phyloP scores from a whole-genome alignment of 2,113 vertebrate genomes.

The Psilopsiagon aurifrons region DNA sequence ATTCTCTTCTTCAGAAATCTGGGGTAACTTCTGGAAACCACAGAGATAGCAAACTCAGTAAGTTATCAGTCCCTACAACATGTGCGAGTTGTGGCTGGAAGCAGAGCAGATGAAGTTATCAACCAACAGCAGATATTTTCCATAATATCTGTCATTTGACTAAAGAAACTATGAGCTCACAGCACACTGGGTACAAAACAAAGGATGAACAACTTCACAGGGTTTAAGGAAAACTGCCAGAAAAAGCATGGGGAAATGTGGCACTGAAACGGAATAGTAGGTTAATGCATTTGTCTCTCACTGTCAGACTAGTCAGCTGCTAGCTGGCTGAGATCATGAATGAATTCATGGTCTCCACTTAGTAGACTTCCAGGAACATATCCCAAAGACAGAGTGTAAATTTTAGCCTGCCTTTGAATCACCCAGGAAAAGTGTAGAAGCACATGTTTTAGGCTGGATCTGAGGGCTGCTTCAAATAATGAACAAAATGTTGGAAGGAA shows the following conservation, averaged over 20 bases:
- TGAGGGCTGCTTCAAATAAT: neutral
- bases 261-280: neutral
- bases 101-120: conserved; percentile 22
- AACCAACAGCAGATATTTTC: neutral
- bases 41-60: neutral
- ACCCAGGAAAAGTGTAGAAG: neutral
- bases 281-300: neutral
- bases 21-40: neutral
- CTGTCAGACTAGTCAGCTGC: neutral
- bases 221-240: conserved; percentile 4
- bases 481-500: neutral
- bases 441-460: neutral
- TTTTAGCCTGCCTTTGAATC: neutral
- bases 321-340: neutral
- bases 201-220: conserved; percentile 4
- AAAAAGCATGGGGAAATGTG: neutral
- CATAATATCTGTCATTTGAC: neutral
- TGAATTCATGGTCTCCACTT: neutral
- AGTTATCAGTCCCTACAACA: neutral
- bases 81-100: conserved; percentile 17
- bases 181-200: neutral
- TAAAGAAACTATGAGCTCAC: neutral
- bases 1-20: conserved; percentile 52
- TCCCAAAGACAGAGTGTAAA: neutral
- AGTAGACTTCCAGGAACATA: rapidly evolving